Evolutionary conservation across 35 echinoderm and acorn worm genomes (phyloP).

Genomic region (Ophioderma brevispina): DNA sequence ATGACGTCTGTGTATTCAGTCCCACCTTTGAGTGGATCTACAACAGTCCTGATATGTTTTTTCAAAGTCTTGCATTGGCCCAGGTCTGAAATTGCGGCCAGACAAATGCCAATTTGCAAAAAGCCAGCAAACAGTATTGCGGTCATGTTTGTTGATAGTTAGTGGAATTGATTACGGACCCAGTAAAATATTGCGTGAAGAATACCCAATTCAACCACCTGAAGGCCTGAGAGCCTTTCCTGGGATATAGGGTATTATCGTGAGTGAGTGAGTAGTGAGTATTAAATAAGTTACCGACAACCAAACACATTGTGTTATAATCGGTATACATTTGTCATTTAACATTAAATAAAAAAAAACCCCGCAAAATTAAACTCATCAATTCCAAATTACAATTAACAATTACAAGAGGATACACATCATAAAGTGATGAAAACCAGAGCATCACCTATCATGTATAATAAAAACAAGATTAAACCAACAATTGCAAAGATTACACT

Average conservation of each 20-base stretch:
- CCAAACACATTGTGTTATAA: no score
- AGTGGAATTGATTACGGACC: constrained; percentile 39
- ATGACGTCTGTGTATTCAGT: not conserved
- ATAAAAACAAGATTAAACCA: not conserved
- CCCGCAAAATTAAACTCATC: no score
- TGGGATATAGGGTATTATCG: no score
- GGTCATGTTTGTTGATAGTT: constrained; percentile 49
- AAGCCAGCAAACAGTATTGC: constrained; percentile 33
- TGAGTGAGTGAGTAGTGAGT: no score
- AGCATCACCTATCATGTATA: constrained; percentile 29
- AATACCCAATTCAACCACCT: constrained; percentile 18
- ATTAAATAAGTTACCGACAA: no score
- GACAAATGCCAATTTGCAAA: constrained; percentile 49
- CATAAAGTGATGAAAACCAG: constrained; percentile 35
- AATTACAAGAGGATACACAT: no score
- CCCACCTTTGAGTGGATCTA: constrained; percentile 12
- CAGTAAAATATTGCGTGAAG: constrained; percentile 16
- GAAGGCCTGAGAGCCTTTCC: no score
- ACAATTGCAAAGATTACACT: no score
- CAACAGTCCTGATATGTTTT: constrained; percentile 11
- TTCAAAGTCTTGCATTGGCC: constrained; percentile 17
- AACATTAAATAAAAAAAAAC: no score
- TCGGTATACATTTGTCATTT: no score
- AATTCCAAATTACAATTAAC: no score
- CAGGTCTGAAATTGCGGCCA: constrained; percentile 60